phyloP scores from a whole-genome alignment of 2,113 vertebrate genomes.

The Saguinus midas region DNA sequence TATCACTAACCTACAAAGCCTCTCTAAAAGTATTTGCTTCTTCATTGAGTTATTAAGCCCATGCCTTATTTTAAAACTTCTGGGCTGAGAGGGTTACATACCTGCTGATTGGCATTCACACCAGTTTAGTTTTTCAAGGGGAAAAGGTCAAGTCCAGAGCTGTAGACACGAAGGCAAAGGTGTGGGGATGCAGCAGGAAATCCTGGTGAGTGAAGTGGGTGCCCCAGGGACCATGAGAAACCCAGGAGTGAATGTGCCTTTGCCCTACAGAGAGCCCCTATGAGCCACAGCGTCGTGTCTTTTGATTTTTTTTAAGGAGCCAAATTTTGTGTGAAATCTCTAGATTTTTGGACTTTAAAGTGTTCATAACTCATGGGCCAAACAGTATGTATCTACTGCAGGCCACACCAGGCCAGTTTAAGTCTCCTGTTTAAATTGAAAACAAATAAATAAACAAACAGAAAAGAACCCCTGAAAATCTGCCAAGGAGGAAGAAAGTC shows the following conservation, averaged over 20 bases:
- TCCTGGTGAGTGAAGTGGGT: fast-evolving
- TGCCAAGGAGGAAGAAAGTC: not conserved
- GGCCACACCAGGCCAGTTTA: not conserved
- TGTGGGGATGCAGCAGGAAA: fast-evolving
- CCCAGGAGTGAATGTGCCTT: fast-evolving
- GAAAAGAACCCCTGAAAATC: not conserved
- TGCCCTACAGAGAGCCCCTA: not conserved
- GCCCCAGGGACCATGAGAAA: fast-evolving
- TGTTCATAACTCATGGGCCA: not conserved
- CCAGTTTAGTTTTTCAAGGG: not conserved
- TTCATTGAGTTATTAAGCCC: not conserved
- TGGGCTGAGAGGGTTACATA: not conserved
- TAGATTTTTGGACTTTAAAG: not conserved
- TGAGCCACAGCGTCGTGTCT: not conserved
- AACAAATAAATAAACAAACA: not conserved
- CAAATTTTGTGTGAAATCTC: not conserved
- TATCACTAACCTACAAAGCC: not conserved
- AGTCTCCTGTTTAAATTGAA: not conserved
- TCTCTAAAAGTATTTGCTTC: not conserved
- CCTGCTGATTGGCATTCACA: not conserved
- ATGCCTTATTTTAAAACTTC: constrained; percentile 46
- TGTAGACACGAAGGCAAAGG: not conserved
- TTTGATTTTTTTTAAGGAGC: not conserved
- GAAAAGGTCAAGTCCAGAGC: not conserved
- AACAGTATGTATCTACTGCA: not conserved